Conservation (phyloP, 2,113 vertebrate species). For the Periophthalmus modestus region DNA sequence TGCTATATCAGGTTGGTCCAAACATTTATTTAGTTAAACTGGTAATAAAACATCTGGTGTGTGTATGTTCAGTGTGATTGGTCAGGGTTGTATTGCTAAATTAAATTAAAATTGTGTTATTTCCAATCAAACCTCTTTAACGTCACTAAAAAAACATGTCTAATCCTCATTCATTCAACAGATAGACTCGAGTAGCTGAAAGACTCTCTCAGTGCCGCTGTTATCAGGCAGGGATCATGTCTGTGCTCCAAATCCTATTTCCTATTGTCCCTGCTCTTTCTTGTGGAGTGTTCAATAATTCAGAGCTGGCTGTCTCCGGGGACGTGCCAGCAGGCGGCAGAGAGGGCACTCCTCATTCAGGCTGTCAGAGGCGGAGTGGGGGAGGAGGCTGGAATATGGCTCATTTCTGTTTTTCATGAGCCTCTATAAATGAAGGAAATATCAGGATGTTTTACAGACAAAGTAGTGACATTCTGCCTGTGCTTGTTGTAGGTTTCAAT, state of each 20-base stretch:
- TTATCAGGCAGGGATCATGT: conserved; percentile 23
- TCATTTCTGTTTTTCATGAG: conserved; percentile 35
- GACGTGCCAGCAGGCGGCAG: conserved; percentile 61
- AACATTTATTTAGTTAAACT: neutral
- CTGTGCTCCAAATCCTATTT: conserved; percentile 47
- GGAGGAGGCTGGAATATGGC: conserved; percentile 60
- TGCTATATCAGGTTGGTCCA: conserved; percentile 92
- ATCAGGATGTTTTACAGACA: neutral
- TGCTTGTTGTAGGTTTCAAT: conserved; percentile 86
- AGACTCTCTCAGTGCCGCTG: neutral
- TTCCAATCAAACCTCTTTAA: neutral
- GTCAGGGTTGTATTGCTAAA: neutral
- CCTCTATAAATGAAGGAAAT: neutral
- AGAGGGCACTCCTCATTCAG: conserved; percentile 67
- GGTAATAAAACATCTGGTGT: neutral
- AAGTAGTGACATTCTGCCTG: neutral
- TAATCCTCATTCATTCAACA: conserved; percentile 21
- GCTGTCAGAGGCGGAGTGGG: conserved; percentile 53
- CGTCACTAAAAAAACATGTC: neutral
- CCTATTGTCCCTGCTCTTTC: conserved; percentile 63
- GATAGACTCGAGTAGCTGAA: neutral
- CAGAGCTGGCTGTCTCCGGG: conserved; percentile 67
- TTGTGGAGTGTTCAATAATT: conserved; percentile 79
- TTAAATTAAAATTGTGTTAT: neutral
- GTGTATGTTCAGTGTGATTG: neutral